phyloP scores from a whole-genome alignment of 2,888 invertebrate genomes.

The Steinernema scapterisci region DNA sequence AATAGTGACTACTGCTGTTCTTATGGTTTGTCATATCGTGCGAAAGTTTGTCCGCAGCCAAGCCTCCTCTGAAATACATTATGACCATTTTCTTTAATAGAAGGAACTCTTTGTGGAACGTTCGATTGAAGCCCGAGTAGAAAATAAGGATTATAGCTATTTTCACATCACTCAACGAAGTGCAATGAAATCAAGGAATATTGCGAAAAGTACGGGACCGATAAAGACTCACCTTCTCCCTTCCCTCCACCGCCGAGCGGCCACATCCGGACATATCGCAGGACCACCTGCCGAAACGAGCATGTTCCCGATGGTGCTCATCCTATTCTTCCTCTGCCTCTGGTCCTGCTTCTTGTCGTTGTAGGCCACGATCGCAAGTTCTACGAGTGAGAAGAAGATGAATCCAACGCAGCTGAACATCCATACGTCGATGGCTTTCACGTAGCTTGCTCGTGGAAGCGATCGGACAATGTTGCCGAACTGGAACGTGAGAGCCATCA shows the following conservation, averaged over 20 bases:
- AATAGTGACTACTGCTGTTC: not conserved
- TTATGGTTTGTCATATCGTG: not conserved
- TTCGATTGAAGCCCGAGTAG: too few relatives aligned
- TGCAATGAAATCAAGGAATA: too few relatives aligned
- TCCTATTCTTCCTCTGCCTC: constrained; percentile 39
- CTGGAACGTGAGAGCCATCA: constrained; percentile 67
- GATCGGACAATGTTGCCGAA: constrained; percentile 65
- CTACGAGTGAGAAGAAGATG: constrained; percentile 57
- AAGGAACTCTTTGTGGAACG: too few relatives aligned
- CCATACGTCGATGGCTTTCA: constrained; percentile 66
- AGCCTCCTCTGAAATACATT: not conserved
- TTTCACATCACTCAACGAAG: too few relatives aligned
- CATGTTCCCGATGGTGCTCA: constrained; percentile 44
- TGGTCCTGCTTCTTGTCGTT: constrained; percentile 65
- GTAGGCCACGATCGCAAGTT: constrained; percentile 65
- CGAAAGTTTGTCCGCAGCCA: not conserved
- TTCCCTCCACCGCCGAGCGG: not conserved
- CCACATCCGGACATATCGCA: constrained; percentile 7
- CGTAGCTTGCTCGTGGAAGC: constrained; percentile 63
- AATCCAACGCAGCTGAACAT: constrained; percentile 47
- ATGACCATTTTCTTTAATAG: too few relatives aligned
- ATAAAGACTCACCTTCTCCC: not conserved
- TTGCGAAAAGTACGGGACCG: too few relatives aligned
- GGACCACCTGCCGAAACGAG: constrained; percentile 38
- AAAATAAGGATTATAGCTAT: too few relatives aligned